phyloP scores from a whole-genome alignment of 2,888 invertebrate species.

The Cacoxenus indagator region DNA sequence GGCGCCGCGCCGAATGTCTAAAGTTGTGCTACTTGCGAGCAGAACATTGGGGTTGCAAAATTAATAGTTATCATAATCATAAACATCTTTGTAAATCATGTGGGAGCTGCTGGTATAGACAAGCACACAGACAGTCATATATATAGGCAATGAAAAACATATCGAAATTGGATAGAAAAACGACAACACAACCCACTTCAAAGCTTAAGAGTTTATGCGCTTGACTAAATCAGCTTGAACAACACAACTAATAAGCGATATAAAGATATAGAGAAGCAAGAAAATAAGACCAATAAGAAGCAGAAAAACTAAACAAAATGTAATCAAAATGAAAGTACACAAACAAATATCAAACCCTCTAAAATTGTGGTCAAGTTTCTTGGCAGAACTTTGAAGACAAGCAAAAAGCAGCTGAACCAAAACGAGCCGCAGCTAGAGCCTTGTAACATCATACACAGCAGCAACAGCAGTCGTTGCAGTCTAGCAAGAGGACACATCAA shows the following conservation, averaged over 20 bases:
- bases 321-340: conserved; percentile 20
- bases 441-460: conserved; percentile 38
- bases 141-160: not conserved
- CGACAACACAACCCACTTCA: not conserved
- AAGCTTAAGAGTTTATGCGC: not conserved
- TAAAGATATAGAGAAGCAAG: not conserved
- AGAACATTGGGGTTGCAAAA: conserved; percentile 37
- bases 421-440: conserved; percentile 20
- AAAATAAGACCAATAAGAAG: not conserved
- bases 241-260: not conserved
- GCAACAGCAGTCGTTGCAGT: conserved; percentile 8
- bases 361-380: conserved; percentile 64
- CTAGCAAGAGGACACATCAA: conserved; percentile 54
- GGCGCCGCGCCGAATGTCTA: too few relatives aligned
- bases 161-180: not conserved
- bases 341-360: conserved; percentile 36
- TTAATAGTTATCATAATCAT: not conserved
- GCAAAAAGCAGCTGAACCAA: conserved; percentile 33
- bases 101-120: not conserved
- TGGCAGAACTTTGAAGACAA: conserved; percentile 44
- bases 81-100: conserved; percentile 4
- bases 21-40: conserved; percentile 22
- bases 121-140: not conserved
- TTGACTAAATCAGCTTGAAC: not conserved
- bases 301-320: conserved; percentile 6